Evolutionary conservation across 2,888 invertebrate species (phyloP).

Genomic region (Chrysina gloriosa): DNA sequence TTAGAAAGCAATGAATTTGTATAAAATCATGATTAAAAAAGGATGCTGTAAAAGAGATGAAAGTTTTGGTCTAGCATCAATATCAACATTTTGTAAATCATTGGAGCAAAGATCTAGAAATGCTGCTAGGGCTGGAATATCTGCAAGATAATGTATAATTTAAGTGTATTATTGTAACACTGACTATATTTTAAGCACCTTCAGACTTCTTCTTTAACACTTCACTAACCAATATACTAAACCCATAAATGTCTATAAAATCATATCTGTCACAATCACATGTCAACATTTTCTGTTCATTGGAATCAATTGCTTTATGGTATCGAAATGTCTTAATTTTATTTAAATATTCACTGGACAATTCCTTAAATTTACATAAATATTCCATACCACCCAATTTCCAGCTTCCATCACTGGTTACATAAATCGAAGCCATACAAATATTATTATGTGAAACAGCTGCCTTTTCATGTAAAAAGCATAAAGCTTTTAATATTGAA

Average conservation of each 20-base stretch:
- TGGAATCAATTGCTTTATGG: constrained; percentile 77
- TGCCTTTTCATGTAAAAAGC: constrained; percentile 88
- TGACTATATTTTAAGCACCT: constrained; percentile 20
- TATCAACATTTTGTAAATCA: constrained; percentile 75
- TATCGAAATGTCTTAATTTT: constrained; percentile 76
- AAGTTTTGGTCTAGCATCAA: constrained; percentile 75
- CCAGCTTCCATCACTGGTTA: constrained; percentile 88
- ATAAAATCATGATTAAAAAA: constrained; percentile 90
- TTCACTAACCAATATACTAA: constrained; percentile 80
- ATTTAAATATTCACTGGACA: constrained; percentile 74
- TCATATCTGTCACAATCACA: constrained; percentile 65
- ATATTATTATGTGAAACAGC: constrained; percentile 86
- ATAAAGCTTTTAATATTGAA: constrained; percentile 82
- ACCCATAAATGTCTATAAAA: constrained; percentile 82
- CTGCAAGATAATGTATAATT: constrained; percentile 65
- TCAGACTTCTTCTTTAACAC: constrained; percentile 72
- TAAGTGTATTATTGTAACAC: constrained; percentile 51
- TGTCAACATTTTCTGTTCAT: constrained; percentile 70
- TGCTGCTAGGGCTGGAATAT: constrained; percentile 75
- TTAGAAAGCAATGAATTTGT: constrained; percentile 83
- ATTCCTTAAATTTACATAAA: constrained; percentile 75
- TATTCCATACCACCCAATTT: constrained; percentile 89
- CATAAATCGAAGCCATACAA: constrained; percentile 81
- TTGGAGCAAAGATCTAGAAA: constrained; percentile 79
- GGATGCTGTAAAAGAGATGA: constrained; percentile 76